These are phyloP conservation scores for Barnardius zonarius DNA, from an alignment of 2,113 vertebrate species.

Conservation along the genomic window DNA sequence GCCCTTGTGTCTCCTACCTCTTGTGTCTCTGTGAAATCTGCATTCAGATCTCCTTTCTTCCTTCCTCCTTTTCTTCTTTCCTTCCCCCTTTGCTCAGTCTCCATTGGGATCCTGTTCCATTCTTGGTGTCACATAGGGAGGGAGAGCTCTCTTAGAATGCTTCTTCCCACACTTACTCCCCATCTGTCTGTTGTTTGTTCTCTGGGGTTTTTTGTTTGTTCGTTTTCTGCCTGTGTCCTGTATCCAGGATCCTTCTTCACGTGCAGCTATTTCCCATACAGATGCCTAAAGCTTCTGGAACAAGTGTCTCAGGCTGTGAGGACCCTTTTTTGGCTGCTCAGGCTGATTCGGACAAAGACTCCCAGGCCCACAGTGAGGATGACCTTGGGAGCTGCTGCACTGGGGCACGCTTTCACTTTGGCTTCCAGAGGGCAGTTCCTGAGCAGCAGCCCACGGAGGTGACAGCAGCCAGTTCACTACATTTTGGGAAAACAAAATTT, in stretches of 20 bases:
- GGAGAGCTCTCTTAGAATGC: background rate
- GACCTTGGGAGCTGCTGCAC: background rate
- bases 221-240: background rate
- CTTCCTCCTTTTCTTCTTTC: background rate
- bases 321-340: background rate
- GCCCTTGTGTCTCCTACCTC: background rate
- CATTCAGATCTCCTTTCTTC: background rate
- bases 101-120: background rate
- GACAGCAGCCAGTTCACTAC: background rate
- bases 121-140: background rate
- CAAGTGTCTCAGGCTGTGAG: background rate
- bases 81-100: background rate
- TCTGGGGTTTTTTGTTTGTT: background rate
- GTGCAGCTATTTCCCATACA: background rate
- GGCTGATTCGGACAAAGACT: background rate
- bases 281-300: background rate
- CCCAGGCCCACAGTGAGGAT: accelerated
- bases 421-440: background rate
- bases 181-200: background rate
- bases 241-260: background rate
- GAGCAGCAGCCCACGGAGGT: background rate
- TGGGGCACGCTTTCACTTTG: background rate
- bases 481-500: background rate
- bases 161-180: background rate
- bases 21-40: background rate